Evolutionary conservation across 2,888 invertebrate species (phyloP).

Genomic region (Neoitamus cyanurus): DNA sequence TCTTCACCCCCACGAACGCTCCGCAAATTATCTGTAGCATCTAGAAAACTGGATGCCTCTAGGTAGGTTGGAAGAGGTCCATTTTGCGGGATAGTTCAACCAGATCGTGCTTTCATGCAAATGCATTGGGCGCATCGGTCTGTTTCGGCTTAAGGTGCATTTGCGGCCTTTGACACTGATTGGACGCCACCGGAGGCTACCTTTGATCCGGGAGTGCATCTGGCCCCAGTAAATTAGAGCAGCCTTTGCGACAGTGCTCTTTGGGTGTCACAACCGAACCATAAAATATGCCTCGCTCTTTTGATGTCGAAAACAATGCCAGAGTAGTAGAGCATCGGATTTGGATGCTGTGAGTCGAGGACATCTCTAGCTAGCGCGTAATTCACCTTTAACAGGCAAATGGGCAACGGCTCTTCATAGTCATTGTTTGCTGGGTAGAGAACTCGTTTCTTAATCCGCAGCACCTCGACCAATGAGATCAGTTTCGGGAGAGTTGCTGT

Average conservation of each 20-base stretch:
- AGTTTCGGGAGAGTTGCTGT: not conserved
- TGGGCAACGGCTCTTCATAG: not conserved
- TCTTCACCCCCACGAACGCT: not conserved
- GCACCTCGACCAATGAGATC: not conserved
- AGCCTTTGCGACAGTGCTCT: not conserved
- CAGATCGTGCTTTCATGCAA: not conserved
- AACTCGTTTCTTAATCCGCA: not conserved
- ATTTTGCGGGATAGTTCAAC: not conserved
- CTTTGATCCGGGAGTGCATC: not conserved
- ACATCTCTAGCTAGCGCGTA: not conserved
- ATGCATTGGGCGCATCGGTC: not conserved
- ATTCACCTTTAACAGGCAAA: not conserved
- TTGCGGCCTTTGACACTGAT: not conserved
- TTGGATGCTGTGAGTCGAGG: not conserved
- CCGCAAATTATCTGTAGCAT: not conserved
- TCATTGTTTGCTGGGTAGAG: not conserved
- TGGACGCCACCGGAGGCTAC: not conserved
- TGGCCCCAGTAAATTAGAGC: not conserved
- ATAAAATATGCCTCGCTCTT: slow-evolving; percentile 17
- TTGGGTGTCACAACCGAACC: not conserved
- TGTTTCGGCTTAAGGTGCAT: not conserved
- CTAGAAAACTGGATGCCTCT: not conserved
- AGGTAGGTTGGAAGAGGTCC: not conserved
- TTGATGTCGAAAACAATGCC: not conserved
- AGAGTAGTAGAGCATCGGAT: not conserved